phyloP scores from a whole-genome alignment of 1,140 invertebrate genomes.

The Heliconius eleuchia region DNA sequence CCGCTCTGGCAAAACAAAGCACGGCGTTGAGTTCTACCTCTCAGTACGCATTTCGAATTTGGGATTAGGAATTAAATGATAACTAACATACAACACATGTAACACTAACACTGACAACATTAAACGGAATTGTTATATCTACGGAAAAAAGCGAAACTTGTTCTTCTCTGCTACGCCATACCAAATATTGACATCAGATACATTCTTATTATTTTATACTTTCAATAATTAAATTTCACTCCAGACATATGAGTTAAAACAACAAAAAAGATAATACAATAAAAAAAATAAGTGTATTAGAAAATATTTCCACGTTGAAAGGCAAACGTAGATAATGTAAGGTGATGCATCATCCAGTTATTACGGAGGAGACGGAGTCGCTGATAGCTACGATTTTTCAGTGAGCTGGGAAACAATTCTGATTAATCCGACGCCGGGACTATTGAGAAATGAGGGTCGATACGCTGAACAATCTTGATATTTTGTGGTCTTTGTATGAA shows the following conservation, averaged over 20 bases:
- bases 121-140: too few relatives aligned
- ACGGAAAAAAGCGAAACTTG: too few relatives aligned
- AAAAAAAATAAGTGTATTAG: slow-evolving; percentile 3
- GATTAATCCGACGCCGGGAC: slow-evolving; percentile 69
- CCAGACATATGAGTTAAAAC: too few relatives aligned
- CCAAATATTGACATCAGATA: too few relatives aligned
- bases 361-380: slow-evolving; percentile 48
- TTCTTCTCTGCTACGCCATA: too few relatives aligned
- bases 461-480: slow-evolving; percentile 49
- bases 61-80: too few relatives aligned
- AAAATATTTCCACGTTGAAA: not conserved
- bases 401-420: slow-evolving; percentile 65
- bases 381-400: slow-evolving; percentile 75
- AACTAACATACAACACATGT: too few relatives aligned
- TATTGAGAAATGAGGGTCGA: slow-evolving; percentile 56
- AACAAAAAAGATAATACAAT: not conserved
- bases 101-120: too few relatives aligned
- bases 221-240: not conserved
- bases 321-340: slow-evolving; percentile 26
- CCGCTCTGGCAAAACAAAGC: too few relatives aligned
- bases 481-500: slow-evolving; percentile 30
- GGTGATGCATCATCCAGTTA: slow-evolving; percentile 67
- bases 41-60: too few relatives aligned
- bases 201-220: not conserved
- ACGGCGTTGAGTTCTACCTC: too few relatives aligned